A percentile compares a stretch with the other conserved stretches of the same genome.
These are phyloP conservation scores for Bibio marci DNA, from an alignment of 2,888 invertebrate genomes.

Conservation along the genomic window DNA sequence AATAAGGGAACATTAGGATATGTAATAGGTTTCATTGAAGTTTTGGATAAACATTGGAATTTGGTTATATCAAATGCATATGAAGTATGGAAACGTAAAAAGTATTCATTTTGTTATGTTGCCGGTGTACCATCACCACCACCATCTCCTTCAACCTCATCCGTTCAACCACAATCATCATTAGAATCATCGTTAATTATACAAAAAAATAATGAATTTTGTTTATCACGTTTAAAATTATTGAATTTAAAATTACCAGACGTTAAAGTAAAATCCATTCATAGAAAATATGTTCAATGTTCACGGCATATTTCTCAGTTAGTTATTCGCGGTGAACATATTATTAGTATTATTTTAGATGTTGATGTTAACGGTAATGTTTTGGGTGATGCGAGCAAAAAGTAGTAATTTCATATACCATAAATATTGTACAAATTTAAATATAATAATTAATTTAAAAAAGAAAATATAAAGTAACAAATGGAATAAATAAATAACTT, in stretches of 20 bases:
- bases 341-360: constrained; percentile 36
- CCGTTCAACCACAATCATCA: no score
- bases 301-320: constrained; percentile 48
- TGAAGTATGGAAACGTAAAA: constrained; percentile 58
- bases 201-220: constrained; percentile 13
- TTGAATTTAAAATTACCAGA: constrained; percentile 35
- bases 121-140: no score
- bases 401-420: no score
- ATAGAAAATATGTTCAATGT: constrained; percentile 47
- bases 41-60: constrained; percentile 93
- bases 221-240: constrained; percentile 28
- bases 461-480: not conserved
- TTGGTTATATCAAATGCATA: constrained; percentile 65
- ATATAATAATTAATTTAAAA: not conserved
- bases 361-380: not conserved
- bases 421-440: no score
- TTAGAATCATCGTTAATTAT: no score
- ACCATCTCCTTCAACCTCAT: no score
- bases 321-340: constrained; percentile 60
- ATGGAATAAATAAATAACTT: no score
- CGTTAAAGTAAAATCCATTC: constrained; percentile 36
- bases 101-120: constrained; percentile 17
- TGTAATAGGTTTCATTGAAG: constrained; percentile 59
- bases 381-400: no score
- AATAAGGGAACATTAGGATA: constrained; percentile 56